Evolutionary conservation across 1,140 invertebrate genomes (phyloP), one percentile per base, ranked within the genome.

Genomic region (Lucilia cuprina): DNA sequence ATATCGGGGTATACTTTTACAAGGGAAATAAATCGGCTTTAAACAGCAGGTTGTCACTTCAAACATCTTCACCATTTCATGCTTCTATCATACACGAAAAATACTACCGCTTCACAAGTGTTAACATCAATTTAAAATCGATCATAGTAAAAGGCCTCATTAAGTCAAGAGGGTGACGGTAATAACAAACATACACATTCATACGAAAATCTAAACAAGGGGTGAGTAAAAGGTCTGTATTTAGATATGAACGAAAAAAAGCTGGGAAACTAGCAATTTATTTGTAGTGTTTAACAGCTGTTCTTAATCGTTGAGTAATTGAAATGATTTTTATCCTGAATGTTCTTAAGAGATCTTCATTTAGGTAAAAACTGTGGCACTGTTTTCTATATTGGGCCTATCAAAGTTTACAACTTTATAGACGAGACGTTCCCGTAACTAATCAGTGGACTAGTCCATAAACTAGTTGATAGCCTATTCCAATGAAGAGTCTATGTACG

Each of bases 111-210:
- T 25, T 49, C 7, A 80, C 77, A 80, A 80, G 77, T 89, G 88
- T 89, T 89, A 87, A 89, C 88, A 89, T 89, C 88, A 89, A 89
- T 89, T 89, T 89, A 89, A 89, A 89, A 89, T 89, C 88, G 87
- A 89, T 89, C 88, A 89, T 88, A 87, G 8, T 87, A 89, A 84
- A 89, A 89, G 87, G 88, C 87, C 88, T 89, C 88, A 89, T 89
- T 89, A 89, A 89, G 88, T 89, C 88, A 89, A 89, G 88, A 89
- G 88, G 88, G 87, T 87, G 88, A 55, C 49, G 25, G 8, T 34
- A n/a, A 55, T 14, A 55, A 55, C 12, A 55, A 17, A 55, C 7
- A 55, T 14, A 55, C 50, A 55, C 17, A 55, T 17, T 17, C 12
- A 17, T 14, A 5, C 50, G 2, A 12, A 14, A 55, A 55, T 10